A percentile compares a stretch with the other conserved stretches of the same genome.
Evolutionary conservation across 2,113 vertebrate genomes (phyloP).

Genomic region (Dermatemys mawii): DNA sequence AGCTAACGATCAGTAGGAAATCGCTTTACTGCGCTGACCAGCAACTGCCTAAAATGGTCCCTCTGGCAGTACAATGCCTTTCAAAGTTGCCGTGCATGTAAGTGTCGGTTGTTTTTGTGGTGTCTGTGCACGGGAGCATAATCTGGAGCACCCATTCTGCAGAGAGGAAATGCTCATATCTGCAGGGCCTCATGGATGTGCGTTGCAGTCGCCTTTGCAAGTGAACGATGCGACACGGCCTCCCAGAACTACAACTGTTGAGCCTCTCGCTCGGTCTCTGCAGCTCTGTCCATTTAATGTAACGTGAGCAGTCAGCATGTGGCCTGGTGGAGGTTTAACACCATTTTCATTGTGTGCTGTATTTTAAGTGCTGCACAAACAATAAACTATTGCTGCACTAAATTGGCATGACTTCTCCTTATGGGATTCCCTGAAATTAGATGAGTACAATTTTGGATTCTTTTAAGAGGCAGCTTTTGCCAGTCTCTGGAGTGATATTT

Average conservation of each 20-base stretch:
- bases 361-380: background rate
- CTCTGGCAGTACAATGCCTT: background rate
- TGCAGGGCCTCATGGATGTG: background rate
- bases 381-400: background rate
- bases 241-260: background rate
- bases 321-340: background rate
- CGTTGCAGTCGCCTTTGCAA: background rate
- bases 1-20: background rate
- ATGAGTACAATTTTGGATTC: background rate
- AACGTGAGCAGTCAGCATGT: background rate
- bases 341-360: background rate
- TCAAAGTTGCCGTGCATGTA: background rate
- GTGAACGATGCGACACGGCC: background rate
- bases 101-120: background rate
- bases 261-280: too few species aligned
- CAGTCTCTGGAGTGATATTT: background rate
- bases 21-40: background rate
- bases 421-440: background rate
- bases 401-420: background rate
- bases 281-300: background rate
- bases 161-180: background rate
- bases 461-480: background rate
- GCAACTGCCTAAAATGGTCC: background rate
- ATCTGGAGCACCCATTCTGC: background rate
- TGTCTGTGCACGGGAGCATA: background rate